Evolutionary conservation across 2,113 vertebrate species (phyloP).

Genomic region (Meriones unguiculatus): DNA sequence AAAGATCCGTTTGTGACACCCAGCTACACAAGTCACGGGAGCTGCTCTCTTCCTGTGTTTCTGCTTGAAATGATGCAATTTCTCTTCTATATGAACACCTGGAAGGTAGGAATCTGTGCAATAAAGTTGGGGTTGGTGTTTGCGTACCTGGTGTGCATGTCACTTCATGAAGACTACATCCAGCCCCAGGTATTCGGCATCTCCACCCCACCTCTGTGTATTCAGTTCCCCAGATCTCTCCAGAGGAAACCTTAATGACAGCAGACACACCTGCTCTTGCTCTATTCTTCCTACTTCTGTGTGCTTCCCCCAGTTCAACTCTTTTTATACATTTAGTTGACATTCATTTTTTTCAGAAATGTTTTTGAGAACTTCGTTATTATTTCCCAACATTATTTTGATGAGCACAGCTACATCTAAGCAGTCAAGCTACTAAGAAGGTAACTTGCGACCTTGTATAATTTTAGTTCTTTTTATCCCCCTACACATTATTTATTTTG

Average conservation of each 20-base stretch:
- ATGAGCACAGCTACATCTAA: neutral
- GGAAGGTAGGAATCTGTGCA: neutral
- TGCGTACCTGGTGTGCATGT: accelerated
- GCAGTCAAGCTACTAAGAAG: neutral
- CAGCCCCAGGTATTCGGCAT: accelerated
- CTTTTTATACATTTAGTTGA: neutral
- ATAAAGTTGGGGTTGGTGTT: neutral
- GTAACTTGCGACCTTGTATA: neutral
- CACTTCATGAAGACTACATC: neutral
- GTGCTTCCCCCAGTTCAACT: neutral
- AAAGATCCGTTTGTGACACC: neutral
- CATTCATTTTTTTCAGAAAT: neutral
- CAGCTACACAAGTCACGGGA: neutral
- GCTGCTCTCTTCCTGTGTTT: neutral
- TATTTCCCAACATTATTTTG: neutral
- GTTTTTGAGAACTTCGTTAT: neutral
- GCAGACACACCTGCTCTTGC: no score
- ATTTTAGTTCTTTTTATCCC: neutral
- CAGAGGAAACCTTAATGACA: neutral
- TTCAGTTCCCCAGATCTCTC: neutral
- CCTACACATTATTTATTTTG: neutral
- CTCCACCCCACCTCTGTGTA: neutral
- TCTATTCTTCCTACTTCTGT: neutral
- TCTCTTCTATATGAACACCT: neutral
- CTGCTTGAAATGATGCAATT: neutral